Percentiles rank a stretch among this genome's conserved stretches.
Evolutionary conservation across 2,888 invertebrate genomes (phyloP).

Genomic region (Leptopterna dolabrata): DNA sequence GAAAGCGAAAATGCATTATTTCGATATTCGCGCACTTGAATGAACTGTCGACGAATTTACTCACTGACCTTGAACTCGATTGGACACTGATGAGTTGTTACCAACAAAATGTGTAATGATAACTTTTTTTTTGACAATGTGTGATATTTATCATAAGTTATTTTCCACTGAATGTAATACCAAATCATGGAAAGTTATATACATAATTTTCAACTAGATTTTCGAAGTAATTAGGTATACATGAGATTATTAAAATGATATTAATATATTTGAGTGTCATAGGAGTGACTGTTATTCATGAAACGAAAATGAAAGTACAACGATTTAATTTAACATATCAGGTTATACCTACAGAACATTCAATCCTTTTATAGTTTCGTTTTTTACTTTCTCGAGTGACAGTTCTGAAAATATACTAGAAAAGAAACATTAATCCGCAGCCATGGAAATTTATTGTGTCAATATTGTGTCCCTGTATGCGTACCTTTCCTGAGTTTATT

Average conservation of each 20-base stretch:
- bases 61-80: too few relatives aligned
- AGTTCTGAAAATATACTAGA: neutral
- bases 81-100: neutral
- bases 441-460: too few relatives aligned
- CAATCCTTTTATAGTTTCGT: neutral
- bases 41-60: too few relatives aligned
- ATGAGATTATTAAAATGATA: neutral
- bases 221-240: neutral
- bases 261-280: neutral
- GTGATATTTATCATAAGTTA: neutral
- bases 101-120: neutral
- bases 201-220: neutral
- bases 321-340: neutral
- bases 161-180: neutral
- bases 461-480: neutral
- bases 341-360: neutral
- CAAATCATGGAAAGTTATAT: neutral
- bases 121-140: neutral
- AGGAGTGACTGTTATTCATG: neutral
- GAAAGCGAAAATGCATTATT: too few relatives aligned
- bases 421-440: too few relatives aligned
- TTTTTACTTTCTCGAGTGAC: neutral
- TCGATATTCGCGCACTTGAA: too few relatives aligned
- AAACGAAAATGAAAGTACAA: neutral
- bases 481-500: neutral